Evolutionary conservation across 2,113 vertebrate genomes (phyloP).

Genomic region (Pollachius pollachius): DNA sequence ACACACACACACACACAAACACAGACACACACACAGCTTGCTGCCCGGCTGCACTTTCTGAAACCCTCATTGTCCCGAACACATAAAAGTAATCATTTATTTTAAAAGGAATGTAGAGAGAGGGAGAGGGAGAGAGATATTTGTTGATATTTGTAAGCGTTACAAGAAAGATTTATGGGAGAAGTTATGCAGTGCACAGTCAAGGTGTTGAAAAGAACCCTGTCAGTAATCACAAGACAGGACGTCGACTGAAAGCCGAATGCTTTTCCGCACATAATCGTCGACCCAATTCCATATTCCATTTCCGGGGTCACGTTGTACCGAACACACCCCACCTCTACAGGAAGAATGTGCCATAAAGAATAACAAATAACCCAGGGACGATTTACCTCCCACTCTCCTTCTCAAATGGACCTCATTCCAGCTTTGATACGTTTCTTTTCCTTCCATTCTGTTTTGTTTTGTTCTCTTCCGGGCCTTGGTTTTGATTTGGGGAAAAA

Average conservation of each 20-base stretch:
- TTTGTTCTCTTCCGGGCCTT: not conserved
- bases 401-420: not conserved
- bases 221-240: no score
- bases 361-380: not conserved
- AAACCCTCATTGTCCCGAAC: not conserved
- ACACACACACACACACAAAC: not conserved
- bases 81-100: no score
- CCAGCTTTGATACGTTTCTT: not conserved
- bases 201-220: no score
- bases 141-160: no score
- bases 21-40: not conserved
- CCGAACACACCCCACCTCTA: not conserved
- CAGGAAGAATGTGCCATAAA: not conserved
- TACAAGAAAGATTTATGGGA: no score
- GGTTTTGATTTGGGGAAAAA: constrained; percentile 41
- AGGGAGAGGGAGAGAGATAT: no score
- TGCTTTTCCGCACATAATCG: no score
- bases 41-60: not conserved
- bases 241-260: no score
- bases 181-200: no score
- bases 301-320: not conserved
- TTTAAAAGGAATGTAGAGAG: no score
- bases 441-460: not conserved
- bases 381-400: not conserved
- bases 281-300: not conserved